Percentiles rank a stretch among this genome's conserved stretches.
Conservation (phyloP, 2,888 invertebrate species). For the Xylophagus ater region DNA sequence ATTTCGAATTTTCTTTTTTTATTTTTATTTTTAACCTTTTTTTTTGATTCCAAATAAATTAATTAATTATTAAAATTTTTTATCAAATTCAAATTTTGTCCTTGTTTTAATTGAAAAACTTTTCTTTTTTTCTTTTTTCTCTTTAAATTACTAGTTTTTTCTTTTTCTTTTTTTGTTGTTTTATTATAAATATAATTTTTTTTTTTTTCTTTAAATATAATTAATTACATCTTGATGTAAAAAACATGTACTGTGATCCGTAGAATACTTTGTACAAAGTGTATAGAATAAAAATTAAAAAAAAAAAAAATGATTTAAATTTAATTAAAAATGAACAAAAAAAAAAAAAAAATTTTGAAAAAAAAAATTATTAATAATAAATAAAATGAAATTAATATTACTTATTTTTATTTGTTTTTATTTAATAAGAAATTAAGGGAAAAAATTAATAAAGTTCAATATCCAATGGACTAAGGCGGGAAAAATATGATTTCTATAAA, state of each 20-base stretch:
- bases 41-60: too few species aligned
- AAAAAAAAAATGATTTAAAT: not conserved
- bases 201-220: not conserved
- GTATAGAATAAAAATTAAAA: conserved; percentile 25
- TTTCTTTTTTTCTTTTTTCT: not conserved
- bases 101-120: not conserved
- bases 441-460: too few species aligned
- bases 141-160: not conserved
- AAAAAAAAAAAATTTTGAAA: not conserved
- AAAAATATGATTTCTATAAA: too few species aligned
- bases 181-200: conserved; percentile 1
- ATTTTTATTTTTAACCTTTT: not conserved
- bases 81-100: too few species aligned
- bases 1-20: not conserved
- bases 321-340: not conserved
- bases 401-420: too few species aligned
- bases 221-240: conserved; percentile 17
- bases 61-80: too few species aligned
- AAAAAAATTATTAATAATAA: not conserved
- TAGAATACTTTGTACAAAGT: conserved; percentile 40
- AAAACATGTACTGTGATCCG: conserved; percentile 37
- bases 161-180: not conserved
- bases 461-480: too few species aligned
- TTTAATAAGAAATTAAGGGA: too few species aligned
- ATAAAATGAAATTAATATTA: too few species aligned